phyloP scores from a whole-genome alignment of 1,140 invertebrate genomes.

The Batillaria attramentaria region DNA sequence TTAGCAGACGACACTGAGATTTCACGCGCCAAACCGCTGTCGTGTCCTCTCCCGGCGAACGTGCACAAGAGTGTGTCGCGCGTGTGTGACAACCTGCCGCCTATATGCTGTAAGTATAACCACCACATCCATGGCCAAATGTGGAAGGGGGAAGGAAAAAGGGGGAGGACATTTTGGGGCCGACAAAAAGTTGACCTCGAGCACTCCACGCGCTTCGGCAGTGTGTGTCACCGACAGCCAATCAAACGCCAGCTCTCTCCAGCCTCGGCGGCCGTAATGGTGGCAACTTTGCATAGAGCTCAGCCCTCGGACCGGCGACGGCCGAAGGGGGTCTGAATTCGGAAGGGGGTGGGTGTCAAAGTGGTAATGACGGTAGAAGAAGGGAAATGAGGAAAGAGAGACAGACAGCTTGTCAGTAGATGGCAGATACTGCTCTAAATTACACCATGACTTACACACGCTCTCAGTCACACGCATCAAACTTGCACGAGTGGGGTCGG shows the following conservation, averaged over 20 bases:
- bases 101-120: conserved; percentile 30
- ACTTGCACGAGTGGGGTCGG: background rate
- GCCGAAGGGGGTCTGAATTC: background rate
- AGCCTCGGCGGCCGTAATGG: conserved; percentile 10
- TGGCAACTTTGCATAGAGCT: conserved; percentile 31
- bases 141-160: background rate
- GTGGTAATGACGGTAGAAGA: background rate
- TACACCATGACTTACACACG: background rate
- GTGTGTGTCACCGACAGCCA: conserved; percentile 34
- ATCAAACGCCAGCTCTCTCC: conserved; percentile 15
- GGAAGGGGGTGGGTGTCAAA: background rate
- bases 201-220: conserved; percentile 31
- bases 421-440: too few relatives aligned
- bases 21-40: too few relatives aligned
- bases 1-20: too few relatives aligned
- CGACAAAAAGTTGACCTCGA: conserved; percentile 32
- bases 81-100: conserved; percentile 21
- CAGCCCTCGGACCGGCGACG: conserved; percentile 12
- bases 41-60: background rate
- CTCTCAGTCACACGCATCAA: background rate
- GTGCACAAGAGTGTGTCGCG: conserved; percentile 11
- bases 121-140: conserved; percentile 19
- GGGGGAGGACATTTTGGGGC: conserved; percentile 30
- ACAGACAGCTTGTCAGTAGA: too few relatives aligned
- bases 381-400: background rate